A percentile compares a stretch with the other conserved stretches of the same genome.
phyloP scores from a whole-genome alignment of 2,797 vertebrate species.

The Pelodytes ibericus region DNA sequence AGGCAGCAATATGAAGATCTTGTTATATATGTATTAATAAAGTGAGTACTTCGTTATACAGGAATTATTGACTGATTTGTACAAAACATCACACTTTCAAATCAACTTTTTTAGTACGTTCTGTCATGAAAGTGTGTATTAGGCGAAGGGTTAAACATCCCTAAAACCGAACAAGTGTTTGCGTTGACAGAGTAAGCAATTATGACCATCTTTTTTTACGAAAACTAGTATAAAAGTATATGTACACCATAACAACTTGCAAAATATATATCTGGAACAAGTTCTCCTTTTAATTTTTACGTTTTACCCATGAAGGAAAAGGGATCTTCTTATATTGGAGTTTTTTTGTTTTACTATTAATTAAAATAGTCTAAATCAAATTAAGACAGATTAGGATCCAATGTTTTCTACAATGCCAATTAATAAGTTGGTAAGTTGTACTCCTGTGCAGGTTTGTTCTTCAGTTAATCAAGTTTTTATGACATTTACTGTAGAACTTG shows the following conservation, averaged over 20 bases:
- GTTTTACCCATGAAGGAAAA: constrained; percentile 10
- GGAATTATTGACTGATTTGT: no score
- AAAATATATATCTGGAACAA: constrained; percentile 15
- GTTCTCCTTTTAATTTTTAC: constrained; percentile 12
- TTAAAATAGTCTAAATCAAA: constrained; percentile 38
- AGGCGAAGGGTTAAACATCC: constrained; percentile 9
- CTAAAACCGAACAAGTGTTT: constrained; percentile 15
- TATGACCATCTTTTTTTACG: constrained; percentile 21
- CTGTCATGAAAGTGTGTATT: constrained; percentile 48
- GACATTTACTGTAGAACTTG: constrained; percentile 81
- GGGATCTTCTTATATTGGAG: constrained; percentile 13
- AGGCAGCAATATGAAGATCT: no score
- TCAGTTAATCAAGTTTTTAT: constrained; percentile 78
- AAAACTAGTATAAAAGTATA: constrained; percentile 16
- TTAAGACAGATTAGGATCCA: constrained; percentile 64
- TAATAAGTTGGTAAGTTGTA: constrained; percentile 70
- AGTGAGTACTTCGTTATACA: no score
- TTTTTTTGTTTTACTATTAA: no score
- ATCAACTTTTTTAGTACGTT: constrained; percentile 63
- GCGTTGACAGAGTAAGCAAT: constrained; percentile 19
- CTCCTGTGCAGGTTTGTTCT: constrained; percentile 81
- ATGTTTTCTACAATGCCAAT: constrained; percentile 69
- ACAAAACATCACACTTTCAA: no score
- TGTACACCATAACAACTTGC: constrained; percentile 15
- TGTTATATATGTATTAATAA: no score